Conservation (phyloP, 1,140 invertebrate species). For the Argopecten irradians region DNA sequence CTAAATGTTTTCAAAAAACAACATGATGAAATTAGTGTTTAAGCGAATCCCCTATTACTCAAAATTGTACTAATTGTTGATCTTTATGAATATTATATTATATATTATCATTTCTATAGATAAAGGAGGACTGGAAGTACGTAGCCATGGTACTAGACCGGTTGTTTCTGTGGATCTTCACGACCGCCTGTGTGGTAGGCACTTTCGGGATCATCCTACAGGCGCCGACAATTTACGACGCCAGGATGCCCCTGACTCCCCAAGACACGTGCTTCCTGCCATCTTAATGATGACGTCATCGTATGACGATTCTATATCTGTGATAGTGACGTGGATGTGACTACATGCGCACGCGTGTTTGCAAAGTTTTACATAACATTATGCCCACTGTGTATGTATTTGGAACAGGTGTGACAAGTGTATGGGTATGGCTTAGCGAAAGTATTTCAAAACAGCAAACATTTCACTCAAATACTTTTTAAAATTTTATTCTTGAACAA, state of each 20-base stretch:
- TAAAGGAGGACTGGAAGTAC: constrained; percentile 77
- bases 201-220: constrained; percentile 87
- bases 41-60: background rate
- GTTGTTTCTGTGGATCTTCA: constrained; percentile 77
- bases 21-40: background rate
- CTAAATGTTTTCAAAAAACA: background rate
- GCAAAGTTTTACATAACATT: background rate
- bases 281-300: constrained; percentile 6
- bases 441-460: no score
- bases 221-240: constrained; percentile 97
- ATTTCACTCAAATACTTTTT: no score
- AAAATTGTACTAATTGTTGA: background rate
- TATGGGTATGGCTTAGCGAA: background rate
- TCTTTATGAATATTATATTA: background rate
- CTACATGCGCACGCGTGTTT: background rate
- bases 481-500: background rate
- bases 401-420: background rate
- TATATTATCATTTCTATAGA: constrained; percentile 61
- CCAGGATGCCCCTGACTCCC: constrained; percentile 83
- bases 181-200: constrained; percentile 76
- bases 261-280: constrained; percentile 31
- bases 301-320: background rate
- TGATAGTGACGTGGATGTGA: constrained; percentile 10
- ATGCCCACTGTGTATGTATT: background rate
- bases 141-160: constrained; percentile 77